These are phyloP conservation scores for Phocides pigmalion DNA, from an alignment of 1,140 invertebrate genomes.

Conservation along the genomic window DNA sequence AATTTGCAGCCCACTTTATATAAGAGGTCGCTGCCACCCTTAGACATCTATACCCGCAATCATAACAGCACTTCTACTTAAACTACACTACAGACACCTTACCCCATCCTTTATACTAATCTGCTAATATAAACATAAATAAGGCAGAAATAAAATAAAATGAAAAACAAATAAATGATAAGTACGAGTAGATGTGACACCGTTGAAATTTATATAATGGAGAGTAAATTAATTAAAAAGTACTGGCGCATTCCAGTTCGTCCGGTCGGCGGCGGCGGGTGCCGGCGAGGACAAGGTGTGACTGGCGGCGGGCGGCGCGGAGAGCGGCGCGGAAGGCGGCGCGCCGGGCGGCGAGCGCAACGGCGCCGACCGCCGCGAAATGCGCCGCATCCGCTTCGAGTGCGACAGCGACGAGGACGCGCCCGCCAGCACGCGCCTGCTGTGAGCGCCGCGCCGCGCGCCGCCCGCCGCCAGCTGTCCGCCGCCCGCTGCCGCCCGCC, in stretches of 20 bases:
- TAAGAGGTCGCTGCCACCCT: no score
- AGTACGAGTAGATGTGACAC: no score
- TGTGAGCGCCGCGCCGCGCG: conserved; percentile 38
- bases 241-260: conserved; percentile 74
- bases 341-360: conserved; percentile 15
- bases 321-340: conserved; percentile 21
- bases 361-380: conserved; percentile 35
- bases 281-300: conserved; percentile 85
- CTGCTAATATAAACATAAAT: no score
- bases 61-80: no score
- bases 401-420: conserved; percentile 71
- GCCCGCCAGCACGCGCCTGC: conserved; percentile 56
- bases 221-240: no score
- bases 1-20: no score
- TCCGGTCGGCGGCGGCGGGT: conserved; percentile 84
- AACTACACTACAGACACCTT: no score
- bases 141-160: no score
- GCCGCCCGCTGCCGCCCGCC: not conserved
- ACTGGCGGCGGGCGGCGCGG: conserved; percentile 79
- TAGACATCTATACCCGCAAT: no score
- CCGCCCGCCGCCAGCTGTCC: conserved; percentile 9
- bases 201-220: no score
- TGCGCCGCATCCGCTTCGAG: conserved; percentile 69
- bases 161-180: no score
- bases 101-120: no score